These are phyloP conservation scores for Eretmochelys imbricata DNA, from an alignment of 2,113 vertebrate genomes.

Conservation along the genomic window DNA sequence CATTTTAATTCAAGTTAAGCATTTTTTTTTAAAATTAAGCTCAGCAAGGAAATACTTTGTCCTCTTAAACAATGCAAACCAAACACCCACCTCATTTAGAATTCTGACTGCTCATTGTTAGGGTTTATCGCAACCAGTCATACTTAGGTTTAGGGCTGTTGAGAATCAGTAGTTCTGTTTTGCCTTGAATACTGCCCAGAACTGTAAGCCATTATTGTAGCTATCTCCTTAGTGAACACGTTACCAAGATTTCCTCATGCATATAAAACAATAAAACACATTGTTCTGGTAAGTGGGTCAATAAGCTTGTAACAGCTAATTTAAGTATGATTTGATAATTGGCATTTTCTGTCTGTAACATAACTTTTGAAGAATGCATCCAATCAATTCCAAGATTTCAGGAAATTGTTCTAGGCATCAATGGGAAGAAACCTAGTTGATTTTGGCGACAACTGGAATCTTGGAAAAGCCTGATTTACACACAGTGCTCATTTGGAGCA, in stretches of 20 bases:
- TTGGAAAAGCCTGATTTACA: background rate
- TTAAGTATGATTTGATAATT: rapidly evolving
- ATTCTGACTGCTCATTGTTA: background rate
- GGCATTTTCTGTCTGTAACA: background rate
- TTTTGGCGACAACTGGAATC: background rate
- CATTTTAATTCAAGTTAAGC: background rate
- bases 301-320: background rate
- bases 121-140: background rate
- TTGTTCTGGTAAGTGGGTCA: background rate
- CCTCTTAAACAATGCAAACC: background rate
- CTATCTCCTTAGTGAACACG: background rate
- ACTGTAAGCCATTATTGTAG: background rate
- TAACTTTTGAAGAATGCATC: background rate
- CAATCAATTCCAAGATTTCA: background rate
- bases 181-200: background rate
- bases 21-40: background rate
- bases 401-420: background rate
- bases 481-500: background rate
- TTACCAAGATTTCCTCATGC: background rate
- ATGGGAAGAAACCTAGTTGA: background rate
- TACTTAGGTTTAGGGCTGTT: background rate
- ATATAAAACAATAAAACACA: background rate
- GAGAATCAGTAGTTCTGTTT: background rate
- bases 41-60: slow-evolving; percentile 23
- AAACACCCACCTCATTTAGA: slow-evolving; percentile 2